Evolutionary conservation across 2,888 invertebrate species (phyloP).

Genomic region (Smittia aterrima): DNA sequence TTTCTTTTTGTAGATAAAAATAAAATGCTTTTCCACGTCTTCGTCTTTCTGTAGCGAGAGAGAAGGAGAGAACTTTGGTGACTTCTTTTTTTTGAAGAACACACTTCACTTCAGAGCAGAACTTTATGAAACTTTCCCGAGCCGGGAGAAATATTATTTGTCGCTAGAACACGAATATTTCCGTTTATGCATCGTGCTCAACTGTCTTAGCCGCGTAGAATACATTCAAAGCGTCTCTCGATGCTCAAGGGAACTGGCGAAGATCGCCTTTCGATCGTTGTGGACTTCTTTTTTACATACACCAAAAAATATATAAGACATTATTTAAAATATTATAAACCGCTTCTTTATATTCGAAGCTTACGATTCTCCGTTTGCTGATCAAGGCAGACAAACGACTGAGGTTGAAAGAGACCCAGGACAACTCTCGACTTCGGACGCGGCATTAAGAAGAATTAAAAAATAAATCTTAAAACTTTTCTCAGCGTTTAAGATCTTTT

Average conservation of each 20-base stretch:
- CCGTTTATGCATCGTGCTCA: no score
- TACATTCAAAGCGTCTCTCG: slow-evolving; percentile 6
- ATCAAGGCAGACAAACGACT: background rate
- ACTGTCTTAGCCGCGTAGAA: background rate
- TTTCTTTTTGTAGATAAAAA: slow-evolving; percentile 22
- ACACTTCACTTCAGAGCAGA: no score
- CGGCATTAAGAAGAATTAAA: slow-evolving; percentile 24
- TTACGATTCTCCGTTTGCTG: background rate
- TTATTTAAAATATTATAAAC: slow-evolving; percentile 7
- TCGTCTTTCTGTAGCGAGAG: background rate
- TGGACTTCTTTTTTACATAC: slow-evolving; percentile 1
- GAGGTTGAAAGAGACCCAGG: background rate
- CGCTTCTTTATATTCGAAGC: slow-evolving; percentile 4
- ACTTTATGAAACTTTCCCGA: no score
- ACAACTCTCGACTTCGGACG: background rate
- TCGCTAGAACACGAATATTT: no score
- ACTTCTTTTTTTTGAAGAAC: no score
- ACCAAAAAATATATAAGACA: background rate
- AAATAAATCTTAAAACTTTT: slow-evolving; percentile 33
- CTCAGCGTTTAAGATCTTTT: slow-evolving; percentile 15
- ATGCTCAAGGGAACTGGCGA: background rate
- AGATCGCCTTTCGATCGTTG: slow-evolving; percentile 6
- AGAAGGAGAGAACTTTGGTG: background rate
- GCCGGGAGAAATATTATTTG: no score
- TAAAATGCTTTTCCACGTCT: background rate